These are phyloP conservation scores for Phataginus tricuspis DNA, from an alignment of 2,797 vertebrate genomes.

Conservation along the genomic window DNA sequence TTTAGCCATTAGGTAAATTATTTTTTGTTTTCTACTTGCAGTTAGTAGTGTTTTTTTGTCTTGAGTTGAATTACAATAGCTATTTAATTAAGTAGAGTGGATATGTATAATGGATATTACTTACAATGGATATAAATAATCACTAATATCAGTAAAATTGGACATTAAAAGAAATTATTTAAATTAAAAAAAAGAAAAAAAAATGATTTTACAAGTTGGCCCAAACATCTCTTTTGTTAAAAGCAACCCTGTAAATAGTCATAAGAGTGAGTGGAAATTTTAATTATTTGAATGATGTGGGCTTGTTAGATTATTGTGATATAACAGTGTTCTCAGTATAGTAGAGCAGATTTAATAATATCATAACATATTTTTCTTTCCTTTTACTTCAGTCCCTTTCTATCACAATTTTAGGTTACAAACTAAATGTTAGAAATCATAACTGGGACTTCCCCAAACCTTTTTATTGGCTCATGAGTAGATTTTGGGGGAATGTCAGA, in stretches of 20 bases:
- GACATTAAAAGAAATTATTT: slow-evolving; percentile 26
- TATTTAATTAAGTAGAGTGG: not conserved
- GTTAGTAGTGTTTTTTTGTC: slow-evolving; percentile 4
- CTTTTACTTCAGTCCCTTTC: slow-evolving; percentile 42
- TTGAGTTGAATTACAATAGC: slow-evolving; percentile 51
- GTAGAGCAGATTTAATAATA: slow-evolving; percentile 51
- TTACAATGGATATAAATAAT: not conserved
- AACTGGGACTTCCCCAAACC: slow-evolving; percentile 52
- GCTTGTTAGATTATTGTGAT: slow-evolving; percentile 47
- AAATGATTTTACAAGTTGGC: not conserved
- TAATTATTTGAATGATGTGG: slow-evolving; percentile 41
- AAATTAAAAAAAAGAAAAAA: not conserved
- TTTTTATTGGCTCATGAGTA: slow-evolving; percentile 48
- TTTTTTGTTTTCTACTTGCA: slow-evolving; percentile 9
- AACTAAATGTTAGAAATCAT: slow-evolving; percentile 52
- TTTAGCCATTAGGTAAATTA: slow-evolving; percentile 48
- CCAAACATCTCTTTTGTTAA: slow-evolving; percentile 12
- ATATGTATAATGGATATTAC: too few relatives aligned
- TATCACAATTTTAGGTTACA: slow-evolving; percentile 50
- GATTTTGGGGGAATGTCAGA: slow-evolving; percentile 48
- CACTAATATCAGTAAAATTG: slow-evolving; percentile 42
- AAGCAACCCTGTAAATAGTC: not conserved
- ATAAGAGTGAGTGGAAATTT: not conserved
- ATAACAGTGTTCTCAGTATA: not conserved
- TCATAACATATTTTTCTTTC: slow-evolving; percentile 16